Base-by-base conservation (phyloP, 2,888 invertebrate genomes). In the Ochropleura plecta region DNA sequence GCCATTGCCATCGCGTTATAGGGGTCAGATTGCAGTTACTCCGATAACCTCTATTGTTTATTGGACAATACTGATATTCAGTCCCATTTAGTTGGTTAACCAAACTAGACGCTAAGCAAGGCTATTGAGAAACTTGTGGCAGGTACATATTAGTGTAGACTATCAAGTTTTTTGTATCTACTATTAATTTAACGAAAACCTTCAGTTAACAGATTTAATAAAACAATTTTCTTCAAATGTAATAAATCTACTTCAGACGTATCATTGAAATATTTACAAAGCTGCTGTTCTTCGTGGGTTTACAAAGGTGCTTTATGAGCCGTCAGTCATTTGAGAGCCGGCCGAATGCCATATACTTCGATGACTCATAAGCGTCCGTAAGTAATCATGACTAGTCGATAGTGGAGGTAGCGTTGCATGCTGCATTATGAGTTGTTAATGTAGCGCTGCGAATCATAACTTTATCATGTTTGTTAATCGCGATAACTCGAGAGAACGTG, bases 221-320 rank as follows among this genome's bases (percentile, higher is more conserved):
- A 20, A 81, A 65, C 18, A 30, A 42, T 42, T n/a, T 46, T 48
- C n/a, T 55, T 55, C 16, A 48, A 62, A 62, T 62, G 9, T 20
- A 62, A 78, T 81, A 40, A 77, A 59, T 78, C 59, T 73, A 6
- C 7, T 70, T 63, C 30, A 74, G 67, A 55, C 60, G 51, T 78
- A 12, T 49, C 20, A 59, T 51, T 74, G 72, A 20, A 63, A 72
- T 55, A 71, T 48, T 77, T 46, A 53, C 49, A 49, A 68, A 60
- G 77, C 68, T 65, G 55, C 30, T 44, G 64, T 51, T 57, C 40
- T 20, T 59, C 18, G 67, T 76, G 59, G 46, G 63, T 64, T 63
- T 70, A 73, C 70, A 83, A 80, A 67, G 63, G 53, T 53, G 68
- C 57, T 80, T 80, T 79, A 82, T 80, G 72, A 60, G 9, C 67